Percentiles rank a stretch among this genome's conserved stretches.
Evolutionary conservation across 2,113 vertebrate species (phyloP).

Genomic region (Sinosuthora webbiana): DNA sequence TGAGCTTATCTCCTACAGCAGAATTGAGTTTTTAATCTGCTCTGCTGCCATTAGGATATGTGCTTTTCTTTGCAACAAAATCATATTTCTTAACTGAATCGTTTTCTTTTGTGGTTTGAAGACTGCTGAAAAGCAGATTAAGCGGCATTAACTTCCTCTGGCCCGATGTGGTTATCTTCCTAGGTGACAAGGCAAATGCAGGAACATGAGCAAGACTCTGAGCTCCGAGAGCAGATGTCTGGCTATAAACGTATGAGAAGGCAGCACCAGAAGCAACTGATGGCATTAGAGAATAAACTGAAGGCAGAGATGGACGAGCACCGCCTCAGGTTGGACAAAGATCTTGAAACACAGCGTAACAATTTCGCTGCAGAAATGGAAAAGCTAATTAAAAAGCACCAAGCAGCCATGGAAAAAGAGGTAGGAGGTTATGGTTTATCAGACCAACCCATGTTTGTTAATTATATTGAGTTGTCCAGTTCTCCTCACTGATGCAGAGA

Average conservation of each 20-base stretch:
- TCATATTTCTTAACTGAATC: background rate
- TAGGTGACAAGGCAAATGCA: conserved; percentile 99
- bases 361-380: conserved; percentile 97
- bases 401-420: conserved; percentile 96
- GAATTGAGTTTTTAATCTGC: conserved; percentile 22
- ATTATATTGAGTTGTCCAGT: background rate
- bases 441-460: background rate
- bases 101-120: conserved; percentile 5
- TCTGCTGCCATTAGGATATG: background rate
- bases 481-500: background rate
- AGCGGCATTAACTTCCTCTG: conserved; percentile 2
- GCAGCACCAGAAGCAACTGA: conserved; percentile 97
- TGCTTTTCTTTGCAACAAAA: background rate
- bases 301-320: conserved; percentile 98
- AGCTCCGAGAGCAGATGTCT: conserved; percentile 96
- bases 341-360: conserved; percentile 96
- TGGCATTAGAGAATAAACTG: conserved; percentile 97
- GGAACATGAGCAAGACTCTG: conserved; percentile 97
- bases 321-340: conserved; percentile 95
- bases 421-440: conserved; percentile 66
- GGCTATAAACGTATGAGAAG: conserved; percentile 98
- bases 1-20: conserved; percentile 8
- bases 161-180: background rate
- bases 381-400: conserved; percentile 97
- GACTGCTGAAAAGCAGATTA: conserved; percentile 24